Percentiles rank a stretch among this genome's conserved stretches.
Conservation (phyloP, 2,113 vertebrate genomes). For the Galeopterus variegatus region DNA sequence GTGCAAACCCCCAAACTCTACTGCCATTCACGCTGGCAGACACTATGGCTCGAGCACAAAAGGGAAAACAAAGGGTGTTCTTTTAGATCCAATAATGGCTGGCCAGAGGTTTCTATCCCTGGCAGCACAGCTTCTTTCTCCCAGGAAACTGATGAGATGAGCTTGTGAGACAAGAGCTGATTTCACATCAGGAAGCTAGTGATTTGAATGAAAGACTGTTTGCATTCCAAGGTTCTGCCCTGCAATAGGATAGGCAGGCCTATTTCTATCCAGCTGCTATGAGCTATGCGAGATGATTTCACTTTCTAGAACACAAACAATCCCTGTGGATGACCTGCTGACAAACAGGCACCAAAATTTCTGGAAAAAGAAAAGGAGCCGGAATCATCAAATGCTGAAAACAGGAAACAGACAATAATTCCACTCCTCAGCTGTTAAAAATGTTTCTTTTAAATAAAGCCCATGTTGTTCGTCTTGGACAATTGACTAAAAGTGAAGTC, state of each 20-base stretch:
- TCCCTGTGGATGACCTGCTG: constrained; percentile 33
- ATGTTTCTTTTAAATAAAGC: constrained; percentile 43
- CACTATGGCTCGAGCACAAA: not conserved
- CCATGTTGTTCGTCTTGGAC: constrained; percentile 6
- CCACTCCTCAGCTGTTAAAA: not conserved
- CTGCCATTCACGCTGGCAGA: not conserved
- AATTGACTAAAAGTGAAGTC: not conserved
- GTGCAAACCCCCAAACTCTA: not conserved
- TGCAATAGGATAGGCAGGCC: not conserved
- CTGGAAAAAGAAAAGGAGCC: constrained; percentile 7
- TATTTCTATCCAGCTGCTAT: constrained; percentile 58
- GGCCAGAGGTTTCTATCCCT: constrained; percentile 51
- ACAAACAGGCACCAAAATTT: constrained; percentile 57
- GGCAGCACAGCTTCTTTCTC: constrained; percentile 54
- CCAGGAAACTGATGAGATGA: constrained; percentile 37
- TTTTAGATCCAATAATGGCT: constrained; percentile 33
- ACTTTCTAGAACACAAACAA: constrained; percentile 65
- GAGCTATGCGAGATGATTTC: not conserved
- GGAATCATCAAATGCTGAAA: constrained; percentile 24
- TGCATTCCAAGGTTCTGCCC: not conserved
- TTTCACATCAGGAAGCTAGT: constrained; percentile 58
- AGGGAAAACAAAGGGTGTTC: not conserved
- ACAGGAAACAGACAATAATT: constrained; percentile 47
- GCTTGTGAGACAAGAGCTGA: not conserved
- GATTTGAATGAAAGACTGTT: constrained; percentile 53